Percentiles rank a stretch among this genome's conserved stretches.
Evolutionary conservation across 2,113 vertebrate species (phyloP).

Genomic region (Bagarius yarrelli): DNA sequence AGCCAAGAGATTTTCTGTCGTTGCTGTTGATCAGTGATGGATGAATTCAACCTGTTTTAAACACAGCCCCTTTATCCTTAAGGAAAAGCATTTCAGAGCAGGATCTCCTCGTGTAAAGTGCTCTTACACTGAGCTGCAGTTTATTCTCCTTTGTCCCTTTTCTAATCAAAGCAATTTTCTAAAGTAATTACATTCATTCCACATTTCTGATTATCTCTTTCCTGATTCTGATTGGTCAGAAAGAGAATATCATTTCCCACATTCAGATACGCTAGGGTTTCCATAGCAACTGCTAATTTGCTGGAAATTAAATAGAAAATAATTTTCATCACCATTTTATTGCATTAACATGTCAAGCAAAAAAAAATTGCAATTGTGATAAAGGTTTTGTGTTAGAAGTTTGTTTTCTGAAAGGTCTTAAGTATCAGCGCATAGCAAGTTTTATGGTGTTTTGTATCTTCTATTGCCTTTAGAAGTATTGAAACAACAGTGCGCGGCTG

Average conservation of each 20-base stretch:
- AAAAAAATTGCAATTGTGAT: neutral
- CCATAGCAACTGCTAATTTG: neutral
- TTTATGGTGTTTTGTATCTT: neutral
- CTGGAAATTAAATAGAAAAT: neutral
- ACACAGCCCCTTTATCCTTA: slow-evolving; percentile 26
- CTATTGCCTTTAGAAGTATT: neutral
- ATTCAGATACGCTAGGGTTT: neutral
- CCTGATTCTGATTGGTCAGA: neutral
- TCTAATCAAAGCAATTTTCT: neutral
- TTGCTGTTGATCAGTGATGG: slow-evolving; percentile 35
- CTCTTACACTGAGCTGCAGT: neutral
- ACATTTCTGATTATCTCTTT: neutral
- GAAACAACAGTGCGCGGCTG: neutral
- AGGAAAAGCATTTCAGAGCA: slow-evolving; percentile 37
- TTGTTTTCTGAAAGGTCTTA: neutral
- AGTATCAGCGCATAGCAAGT: neutral
- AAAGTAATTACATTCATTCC: neutral
- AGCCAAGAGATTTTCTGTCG: slow-evolving; percentile 31
- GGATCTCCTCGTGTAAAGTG: neutral
- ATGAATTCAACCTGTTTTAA: slow-evolving; percentile 39
- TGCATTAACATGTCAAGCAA: neutral
- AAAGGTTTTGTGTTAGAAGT: neutral
- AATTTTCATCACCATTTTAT: neutral
- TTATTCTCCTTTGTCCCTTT: neutral
- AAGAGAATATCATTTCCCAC: neutral